Evolutionary conservation across 1,140 invertebrate species (phyloP), one percentile per base, ranked within the genome.

Genomic region (Plutomurus gul): DNA sequence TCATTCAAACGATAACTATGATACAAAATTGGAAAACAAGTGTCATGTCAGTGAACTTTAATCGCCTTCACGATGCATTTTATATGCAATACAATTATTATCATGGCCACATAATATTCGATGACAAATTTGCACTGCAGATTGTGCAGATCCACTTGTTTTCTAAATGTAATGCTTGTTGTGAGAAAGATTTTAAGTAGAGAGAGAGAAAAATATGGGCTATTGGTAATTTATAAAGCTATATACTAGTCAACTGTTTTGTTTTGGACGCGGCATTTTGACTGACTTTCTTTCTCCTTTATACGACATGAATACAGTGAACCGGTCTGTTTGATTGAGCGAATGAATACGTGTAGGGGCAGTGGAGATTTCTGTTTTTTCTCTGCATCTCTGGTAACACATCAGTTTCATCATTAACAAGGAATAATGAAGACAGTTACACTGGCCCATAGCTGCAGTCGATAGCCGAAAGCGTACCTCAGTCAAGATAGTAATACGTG

Each of bases 231-330:
- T 13, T 13, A 3, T 10, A 8, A 10, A 13, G 7, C n/a, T 4
- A 43, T 33, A 27, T 60, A 30, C 25, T 65, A 33, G 51, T n/a
- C 11, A 27, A n/a, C n/a, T n/a, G n/a, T n/a, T n/a, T n/a, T n/a
- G n/a, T n/a, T n/a, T n/a, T n/a, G n/a, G n/a, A n/a, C n/a, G n/a
- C n/a, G n/a, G n/a, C 51, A 65, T n/a, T 65, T 65, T 36, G 56
- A 65, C 11, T 65, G 56, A 65, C 56, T 65, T 65, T 65, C 56
- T 33, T 65, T 65, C 56, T 65, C 27, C 36, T 65, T 60, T n/a
- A 33, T 65, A 65, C 36, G 56, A 65, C 22, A 16, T 65, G 25
- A 65, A n/a, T 65, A 33, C 27, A n/a, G n/a, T 30, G 27, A 65
- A 65, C 56, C 56, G 56, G 56, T 65, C 56, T 65, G 22, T 20